These are phyloP conservation scores for Dryomyza anilis DNA, from an alignment of 2,888 invertebrate genomes.

Conservation along the genomic window DNA sequence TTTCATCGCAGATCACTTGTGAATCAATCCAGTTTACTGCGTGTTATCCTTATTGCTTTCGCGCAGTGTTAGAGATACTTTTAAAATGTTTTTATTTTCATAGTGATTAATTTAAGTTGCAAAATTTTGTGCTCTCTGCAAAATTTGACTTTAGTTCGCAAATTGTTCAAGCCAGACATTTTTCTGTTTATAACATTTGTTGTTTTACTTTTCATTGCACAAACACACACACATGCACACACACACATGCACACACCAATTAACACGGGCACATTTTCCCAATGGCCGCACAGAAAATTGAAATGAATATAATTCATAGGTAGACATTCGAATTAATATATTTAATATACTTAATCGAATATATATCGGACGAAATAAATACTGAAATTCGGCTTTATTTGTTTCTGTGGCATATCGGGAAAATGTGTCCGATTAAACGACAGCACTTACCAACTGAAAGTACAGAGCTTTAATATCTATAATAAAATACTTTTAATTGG, in stretches of 20 bases:
- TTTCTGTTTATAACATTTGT: no score
- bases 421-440: no score
- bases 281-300: neutral
- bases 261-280: neutral
- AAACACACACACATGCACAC: neutral
- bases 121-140: neutral
- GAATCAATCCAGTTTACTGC: no score
- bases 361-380: neutral
- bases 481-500: neutral
- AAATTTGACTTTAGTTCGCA: slow-evolving; percentile 6
- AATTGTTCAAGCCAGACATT: no score
- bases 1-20: no score
- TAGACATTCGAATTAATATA: neutral
- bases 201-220: neutral
- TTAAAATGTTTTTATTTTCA: neutral
- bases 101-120: neutral
- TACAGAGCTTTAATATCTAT: slow-evolving; percentile 21
- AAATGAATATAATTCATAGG: neutral
- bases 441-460: no score
- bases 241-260: neutral
- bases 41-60: no score
- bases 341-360: neutral
- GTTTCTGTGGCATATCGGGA: no score
- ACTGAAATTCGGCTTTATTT: no score
- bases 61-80: no score